Evolutionary conservation across 2,113 vertebrate genomes (phyloP), one percentile per base, ranked within the genome.

Genomic region (Raja brachyura): DNA sequence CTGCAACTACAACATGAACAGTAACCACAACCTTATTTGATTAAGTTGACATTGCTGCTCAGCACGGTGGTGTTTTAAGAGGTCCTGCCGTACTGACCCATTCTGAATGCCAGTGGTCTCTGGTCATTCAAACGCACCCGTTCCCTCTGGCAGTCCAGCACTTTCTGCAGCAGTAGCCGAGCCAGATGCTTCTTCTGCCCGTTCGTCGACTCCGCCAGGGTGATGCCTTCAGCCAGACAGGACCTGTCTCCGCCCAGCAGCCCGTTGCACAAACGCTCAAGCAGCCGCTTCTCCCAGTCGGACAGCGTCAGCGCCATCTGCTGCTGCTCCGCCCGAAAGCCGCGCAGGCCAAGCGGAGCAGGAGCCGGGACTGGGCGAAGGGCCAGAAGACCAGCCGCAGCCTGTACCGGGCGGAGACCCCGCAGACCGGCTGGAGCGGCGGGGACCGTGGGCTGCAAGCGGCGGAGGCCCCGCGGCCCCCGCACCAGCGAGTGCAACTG

Each of bases 141-240:
- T 94, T 98, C 96, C 95, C 95, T 96, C 95, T 96, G 96, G 95
- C 97, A 96, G 93, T 94, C 95, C 95, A 99, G 95, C 66, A 99
- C 97, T 96, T 96, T 98, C 96, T 99, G 98, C 94, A 99, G 97
- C 93, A 99, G 97, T 93, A 97, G 96, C 95, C 98, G 98, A 0
- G 98, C 98, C 93, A 99, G 93, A 94, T 97, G 97, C 93, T 97
- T 99, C 94, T 99, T 99, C 94, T 97, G 96, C 75, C 94, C 95
- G 93, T 99, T 98, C 95, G 97, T 97, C 8, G 98, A 99, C 95
- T 99, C 99, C 94, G 98, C 95, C 48, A 99, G 96, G 0, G 99
- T 99, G 95, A 99, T 99, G 85, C 97, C 97, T 96, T 99, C 98
- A 0, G 99, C 98, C 94, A 99, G 95, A 94, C 97, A 97, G 9